Evolutionary conservation across 2,113 vertebrate species (phyloP).

Genomic region (Gasterosteus nipponicus): DNA sequence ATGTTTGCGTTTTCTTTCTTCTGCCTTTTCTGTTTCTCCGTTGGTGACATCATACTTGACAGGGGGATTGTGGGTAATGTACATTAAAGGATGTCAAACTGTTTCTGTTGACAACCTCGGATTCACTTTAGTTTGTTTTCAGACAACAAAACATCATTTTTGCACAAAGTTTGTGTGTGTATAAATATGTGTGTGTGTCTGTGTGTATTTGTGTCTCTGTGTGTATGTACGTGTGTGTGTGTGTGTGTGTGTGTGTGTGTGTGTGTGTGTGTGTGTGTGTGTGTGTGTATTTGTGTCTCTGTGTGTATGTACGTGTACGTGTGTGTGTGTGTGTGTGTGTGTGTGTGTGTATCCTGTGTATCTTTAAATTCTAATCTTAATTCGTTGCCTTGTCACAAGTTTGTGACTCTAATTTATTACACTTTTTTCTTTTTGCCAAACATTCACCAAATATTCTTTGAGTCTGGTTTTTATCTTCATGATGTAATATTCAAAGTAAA

Average conservation of each 20-base stretch:
- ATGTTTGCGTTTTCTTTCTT: conserved; percentile 70
- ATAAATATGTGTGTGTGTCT: conserved; percentile 73
- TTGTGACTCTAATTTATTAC: conserved; percentile 80
- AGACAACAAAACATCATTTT: conserved; percentile 74
- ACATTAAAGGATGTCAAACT: conserved; percentile 67
- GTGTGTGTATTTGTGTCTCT: conserved; percentile 33
- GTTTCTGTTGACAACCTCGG: conserved; percentile 66
- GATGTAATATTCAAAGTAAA: conserved; percentile 74
- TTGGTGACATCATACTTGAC: conserved; percentile 56
- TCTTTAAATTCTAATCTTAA: conserved; percentile 40
- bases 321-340: conserved; percentile 44
- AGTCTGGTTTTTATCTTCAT: conserved; percentile 49
- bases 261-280: conserved; percentile 77
- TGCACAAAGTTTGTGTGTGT: conserved; percentile 80
- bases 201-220: conserved; percentile 30
- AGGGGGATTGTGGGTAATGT: conserved; percentile 58
- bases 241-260: conserved; percentile 40
- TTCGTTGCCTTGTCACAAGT: conserved; percentile 81
- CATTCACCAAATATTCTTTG: conserved; percentile 80
- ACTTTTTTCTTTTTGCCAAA: conserved; percentile 76
- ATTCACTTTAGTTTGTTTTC: conserved; percentile 63
- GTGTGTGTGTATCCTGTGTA: conserved; percentile 2
- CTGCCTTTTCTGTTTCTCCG: conserved; percentile 49
- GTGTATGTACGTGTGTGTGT: conserved; percentile 13
- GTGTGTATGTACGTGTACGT: not conserved